Conservation (phyloP, 2,797 vertebrate species). For the Podargus strigoides region DNA sequence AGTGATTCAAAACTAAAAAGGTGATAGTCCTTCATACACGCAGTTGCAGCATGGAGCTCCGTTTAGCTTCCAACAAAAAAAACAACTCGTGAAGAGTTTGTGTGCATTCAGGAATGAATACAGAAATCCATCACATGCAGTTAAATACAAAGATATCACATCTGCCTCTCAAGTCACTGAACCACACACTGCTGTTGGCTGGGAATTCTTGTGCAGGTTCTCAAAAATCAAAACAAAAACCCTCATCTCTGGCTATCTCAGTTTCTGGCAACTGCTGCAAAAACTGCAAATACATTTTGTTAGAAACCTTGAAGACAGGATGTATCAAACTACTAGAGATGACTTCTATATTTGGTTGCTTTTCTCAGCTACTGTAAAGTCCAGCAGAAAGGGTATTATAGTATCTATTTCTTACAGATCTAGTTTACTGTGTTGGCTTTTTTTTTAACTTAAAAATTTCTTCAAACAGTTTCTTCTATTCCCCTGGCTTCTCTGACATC, state of each 20-base stretch:
- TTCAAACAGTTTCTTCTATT: background rate
- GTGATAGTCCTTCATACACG: background rate
- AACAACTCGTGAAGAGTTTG: rapidly evolving
- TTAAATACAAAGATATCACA: rapidly evolving
- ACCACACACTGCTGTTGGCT: background rate
- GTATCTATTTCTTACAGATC: background rate
- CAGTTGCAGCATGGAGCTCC: background rate
- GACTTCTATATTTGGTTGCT: background rate
- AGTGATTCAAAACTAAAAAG: background rate
- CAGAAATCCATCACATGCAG: background rate
- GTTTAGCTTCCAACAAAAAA: background rate
- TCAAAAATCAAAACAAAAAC: background rate
- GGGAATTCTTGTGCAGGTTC: background rate
- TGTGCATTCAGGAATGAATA: background rate
- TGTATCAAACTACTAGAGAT: rapidly evolving
- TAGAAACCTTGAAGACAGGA: background rate
- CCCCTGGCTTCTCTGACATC: background rate
- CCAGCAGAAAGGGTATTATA: rapidly evolving
- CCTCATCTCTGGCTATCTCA: background rate
- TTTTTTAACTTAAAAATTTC: background rate
- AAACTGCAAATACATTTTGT: background rate
- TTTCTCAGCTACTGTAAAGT: background rate
- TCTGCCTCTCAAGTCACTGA: background rate
- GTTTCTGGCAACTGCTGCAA: background rate
- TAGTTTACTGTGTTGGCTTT: background rate